Base-by-base conservation (phyloP, 2,113 vertebrate genomes). In the Acrocephalus arundinaceus region DNA sequence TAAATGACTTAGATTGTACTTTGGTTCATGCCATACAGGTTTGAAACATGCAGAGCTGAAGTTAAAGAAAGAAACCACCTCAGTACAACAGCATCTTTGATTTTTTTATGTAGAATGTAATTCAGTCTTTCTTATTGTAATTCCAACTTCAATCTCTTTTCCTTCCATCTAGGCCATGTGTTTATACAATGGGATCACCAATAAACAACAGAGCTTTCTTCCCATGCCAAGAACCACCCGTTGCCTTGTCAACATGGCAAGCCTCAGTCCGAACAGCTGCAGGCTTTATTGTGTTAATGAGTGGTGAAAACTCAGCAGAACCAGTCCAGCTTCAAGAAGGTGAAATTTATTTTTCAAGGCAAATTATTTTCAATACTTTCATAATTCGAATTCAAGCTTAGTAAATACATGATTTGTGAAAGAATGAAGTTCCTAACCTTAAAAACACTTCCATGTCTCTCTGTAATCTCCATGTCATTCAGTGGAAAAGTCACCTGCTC, bases 181-280 rank as follows among this genome's bases (percentile, higher is more conserved):
- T 99, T 97, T 99, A 99, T 98, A 99, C 99, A 3, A 97, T 98
- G 70, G 99, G 99, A 87, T 99, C 99, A 11, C 99, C 99, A 85
- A 98, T 99, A 98, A 99, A 99, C 99, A 99, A 99, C 98, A 98
- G 99, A 96, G 99, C 99, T 77, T 99, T 99, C 94, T 99, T 99
- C 96, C 99, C 99, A 58, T 99, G 99, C 98, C 99, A 99, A 97
- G 99, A 99, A 79, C 99, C 99, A 84, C 99, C 99, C n/a, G 96
- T 99, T 98, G 99, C 99, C 96, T 99, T 99, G 99, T 99, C 99
- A 98, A 99, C 99, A 20, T 99, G 99, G 99, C 98, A 99, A 97
- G 98, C 99, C 48, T 98, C 98, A 62, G 97, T 99, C 57, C 98
- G 96, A 97, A 97, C 99, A 97, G 98, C 98, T 96, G 97, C 97